Evolutionary conservation across 2,113 vertebrate species (phyloP), one percentile per base, ranked within the genome.

Genomic region (Taurulus bubalis): DNA sequence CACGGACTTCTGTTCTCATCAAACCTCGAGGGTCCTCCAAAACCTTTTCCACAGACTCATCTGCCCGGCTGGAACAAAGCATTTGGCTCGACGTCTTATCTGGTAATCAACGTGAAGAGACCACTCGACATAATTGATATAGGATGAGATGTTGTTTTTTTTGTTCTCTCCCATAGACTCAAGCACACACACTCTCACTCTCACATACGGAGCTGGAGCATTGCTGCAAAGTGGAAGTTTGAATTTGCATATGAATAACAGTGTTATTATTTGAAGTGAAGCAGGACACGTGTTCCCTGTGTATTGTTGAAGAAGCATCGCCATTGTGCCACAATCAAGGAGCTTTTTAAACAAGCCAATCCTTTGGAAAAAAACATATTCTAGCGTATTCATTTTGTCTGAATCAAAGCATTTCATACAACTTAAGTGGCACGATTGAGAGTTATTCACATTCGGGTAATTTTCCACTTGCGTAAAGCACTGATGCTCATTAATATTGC

Each of bases 81-180:
- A 15, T 82, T 83, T 85, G 78, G 80, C 85, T 84, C 80, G 66
- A 36, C 60, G 88, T 89, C 83, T 90, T 82, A 74, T 89, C 88
- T 77, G 85, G 67, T 92, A 69, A 92, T 90, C 88, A 87, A 77
- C 53, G 71, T 85, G 85, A 83, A 85, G 91, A 90, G 84, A 32
- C 76, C 85, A 87, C 88, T 92, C 87, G 60, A 77, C 86, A 83
- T 91, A 89, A 87, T 83, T 87, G 84, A 87, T 82, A 76, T 49
- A 71, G 74, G 80, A 86, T 71, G 68, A 59, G 73, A 68, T 80
- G 76, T 49, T 80, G 45, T 55, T 10, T 36, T 20, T 62, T 59
- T 6, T 49, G 16, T 49, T 20, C 18, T 20, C 47, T 49, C 14
- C 18, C 20, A 32, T 32, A 42, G 22, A 79, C 55, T 71, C 28